Evolutionary conservation across 2,113 vertebrate species (phyloP), one percentile per base, ranked within the genome.

Genomic region (Hiodon tergisus): DNA sequence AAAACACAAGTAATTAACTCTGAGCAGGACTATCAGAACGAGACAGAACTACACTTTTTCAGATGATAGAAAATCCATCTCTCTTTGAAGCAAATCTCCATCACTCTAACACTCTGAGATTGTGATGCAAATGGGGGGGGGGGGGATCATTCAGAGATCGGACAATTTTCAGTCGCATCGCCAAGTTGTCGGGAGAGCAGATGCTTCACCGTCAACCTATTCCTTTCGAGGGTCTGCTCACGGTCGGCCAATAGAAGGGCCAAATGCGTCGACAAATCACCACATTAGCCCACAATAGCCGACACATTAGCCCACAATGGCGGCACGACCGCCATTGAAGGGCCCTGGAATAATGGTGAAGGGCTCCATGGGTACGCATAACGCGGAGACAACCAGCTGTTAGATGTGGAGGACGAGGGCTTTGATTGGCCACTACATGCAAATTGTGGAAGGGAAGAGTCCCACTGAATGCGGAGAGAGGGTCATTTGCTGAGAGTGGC

Each of bases 191-290:
- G 10, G 52, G 69, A 9, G 48, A 77, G 67, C 61, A 71, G 72
- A 78, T 70, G 70, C 67, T 59, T 74, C 50, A n/a, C 50, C 47
- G 59, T 60, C 50, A 75, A 75, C 68, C n/a, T 31, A 75, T 53
- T 67, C 54, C 65, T 67, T 67, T 75, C 54, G 68, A 76, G 47
- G 50, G 67, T 31, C 10, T 55, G 31, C 57, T 48, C 65, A 69
- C 16, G 14, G 58, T 6, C 31, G 3, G 65, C n/a, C 58, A 6
- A n/a, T 60, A 31, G 67, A 69, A 60, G 17, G 51, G 55, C 72
- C 63, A n/a, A 50, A 17, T 7, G 8, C 69, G 57, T 11, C 67
- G 61, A 46, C 55, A 51, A 54, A 57, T 73, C 51, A 57, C 17
- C 31, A 61, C 14, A 53, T 46, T n/a, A 57, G 59, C 61, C 16